Base-by-base conservation (phyloP, 1,140 invertebrate species). In the Lanistes nyassanus region DNA sequence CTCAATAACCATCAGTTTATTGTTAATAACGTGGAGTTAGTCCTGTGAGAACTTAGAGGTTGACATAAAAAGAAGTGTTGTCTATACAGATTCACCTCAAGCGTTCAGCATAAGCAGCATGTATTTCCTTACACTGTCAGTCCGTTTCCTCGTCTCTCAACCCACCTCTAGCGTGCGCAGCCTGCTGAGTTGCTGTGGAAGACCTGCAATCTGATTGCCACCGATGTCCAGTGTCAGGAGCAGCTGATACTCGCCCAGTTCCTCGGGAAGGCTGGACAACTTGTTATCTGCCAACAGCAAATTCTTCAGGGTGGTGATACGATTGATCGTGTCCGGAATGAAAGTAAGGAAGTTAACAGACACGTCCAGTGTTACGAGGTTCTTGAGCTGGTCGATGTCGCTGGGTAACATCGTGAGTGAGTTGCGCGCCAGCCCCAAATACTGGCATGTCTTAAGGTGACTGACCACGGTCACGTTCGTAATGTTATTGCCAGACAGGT, bases 401-500 rank as follows among this genome's bases (percentile, higher is more conserved):
- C 83, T 80, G 0, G 84, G 84, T n/a, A 87, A 74, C 4, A 60
- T 68, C 0, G 78, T 79, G 1, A 87, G 60, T 0, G 62, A 74
- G 74, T 86, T 82, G 56, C 79, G 79, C 0, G 85, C 80, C 7
- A 86, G 39, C 42, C 78, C 80, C 13, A 86, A 77, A 13, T 76
- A 56, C 55, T 83, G 79, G 7, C 82, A 79, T 19, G 75, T 76
- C 51, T 78, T 78, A 23, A 86, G 62, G 51, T 79, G 76, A 42
- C 79, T 84, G 39, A 86, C 77, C 16, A 74, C 78, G 19, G 74
- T 67, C 19, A 78, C 80, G n/a, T 26, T 72, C 55, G 62, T 29
- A 3, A 87, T 53, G 66, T 84, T 83, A 74, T 87, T 87, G 31
- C 81, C 81, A 34, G 81, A 81, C 6, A 87, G 76, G 70, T 85